A percentile compares a stretch with the other conserved stretches of the same genome.
Evolutionary conservation across 2,113 vertebrate species (phyloP).

Genomic region (Tichodroma muraria): DNA sequence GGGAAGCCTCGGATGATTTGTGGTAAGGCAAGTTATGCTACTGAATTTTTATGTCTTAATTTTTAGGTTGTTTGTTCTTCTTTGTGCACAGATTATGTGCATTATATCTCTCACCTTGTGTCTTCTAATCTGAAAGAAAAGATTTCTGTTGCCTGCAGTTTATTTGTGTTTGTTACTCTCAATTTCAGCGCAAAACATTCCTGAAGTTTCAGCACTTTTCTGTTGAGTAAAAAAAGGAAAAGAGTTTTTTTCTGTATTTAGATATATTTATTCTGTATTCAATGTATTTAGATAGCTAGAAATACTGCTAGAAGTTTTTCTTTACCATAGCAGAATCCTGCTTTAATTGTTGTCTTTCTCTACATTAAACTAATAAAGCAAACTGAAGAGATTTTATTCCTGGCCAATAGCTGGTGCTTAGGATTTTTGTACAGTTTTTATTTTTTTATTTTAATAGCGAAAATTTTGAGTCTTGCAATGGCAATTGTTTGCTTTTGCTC

Average conservation of each 20-base stretch:
- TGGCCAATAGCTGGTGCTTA: neutral
- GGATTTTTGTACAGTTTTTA: rapidly evolving
- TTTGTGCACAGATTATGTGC: neutral
- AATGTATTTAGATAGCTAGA: neutral
- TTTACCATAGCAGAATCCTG: neutral
- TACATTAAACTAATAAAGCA: neutral
- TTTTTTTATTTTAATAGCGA: neutral
- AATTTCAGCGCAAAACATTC: neutral
- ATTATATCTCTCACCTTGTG: neutral
- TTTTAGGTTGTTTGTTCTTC: neutral
- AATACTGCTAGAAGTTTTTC: neutral
- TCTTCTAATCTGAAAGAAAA: neutral
- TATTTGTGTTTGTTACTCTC: neutral
- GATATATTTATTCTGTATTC: neutral
- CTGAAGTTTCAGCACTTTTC: neutral
- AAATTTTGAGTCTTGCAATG: constrained; percentile 1
- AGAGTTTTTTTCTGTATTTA: neutral
- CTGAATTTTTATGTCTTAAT: neutral
- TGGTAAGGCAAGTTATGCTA: neutral
- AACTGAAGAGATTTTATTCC: neutral
- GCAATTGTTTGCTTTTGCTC: constrained; percentile 70
- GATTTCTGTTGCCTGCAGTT: neutral
- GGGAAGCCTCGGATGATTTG: neutral
- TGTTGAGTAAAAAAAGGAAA: neutral
- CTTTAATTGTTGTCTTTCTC: neutral